phyloP scores from a whole-genome alignment of 35 echinoderm and acorn worm genomes.

The Ptychodera flava region DNA sequence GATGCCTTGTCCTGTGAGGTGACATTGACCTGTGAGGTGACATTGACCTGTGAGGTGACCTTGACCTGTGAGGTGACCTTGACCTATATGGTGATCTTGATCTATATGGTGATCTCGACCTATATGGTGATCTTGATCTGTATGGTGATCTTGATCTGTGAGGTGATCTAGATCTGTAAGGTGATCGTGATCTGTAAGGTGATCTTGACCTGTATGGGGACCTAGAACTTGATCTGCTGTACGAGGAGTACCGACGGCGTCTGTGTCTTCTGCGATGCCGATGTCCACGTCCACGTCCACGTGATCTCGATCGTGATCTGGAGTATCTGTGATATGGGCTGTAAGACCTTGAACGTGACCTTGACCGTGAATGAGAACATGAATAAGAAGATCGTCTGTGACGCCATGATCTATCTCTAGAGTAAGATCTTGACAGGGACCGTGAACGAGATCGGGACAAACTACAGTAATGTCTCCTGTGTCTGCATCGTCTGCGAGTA shows the following conservation, averaged over 20 bases:
- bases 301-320: neutral
- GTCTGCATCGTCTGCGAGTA: neutral
- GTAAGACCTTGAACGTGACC: conserved; percentile 19
- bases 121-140: no score
- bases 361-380: conserved; percentile 14
- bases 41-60: no score
- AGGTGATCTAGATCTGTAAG: neutral
- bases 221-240: conserved; percentile 16
- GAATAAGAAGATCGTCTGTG: conserved; percentile 9
- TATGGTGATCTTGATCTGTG: neutral
- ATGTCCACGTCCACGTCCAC: neutral
- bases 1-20: no score
- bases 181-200: neutral
- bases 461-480: neutral
- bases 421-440: conserved; percentile 25
- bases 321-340: neutral
- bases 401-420: neutral
- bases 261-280: neutral
- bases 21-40: no score
- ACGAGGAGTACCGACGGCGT: neutral
- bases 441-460: conserved; percentile 12
- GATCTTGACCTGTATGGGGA: conserved; percentile 35
- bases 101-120: no score
- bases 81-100: no score
- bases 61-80: no score